Evolutionary conservation across 2,888 invertebrate genomes (phyloP).

Genomic region (Sipha maydis): DNA sequence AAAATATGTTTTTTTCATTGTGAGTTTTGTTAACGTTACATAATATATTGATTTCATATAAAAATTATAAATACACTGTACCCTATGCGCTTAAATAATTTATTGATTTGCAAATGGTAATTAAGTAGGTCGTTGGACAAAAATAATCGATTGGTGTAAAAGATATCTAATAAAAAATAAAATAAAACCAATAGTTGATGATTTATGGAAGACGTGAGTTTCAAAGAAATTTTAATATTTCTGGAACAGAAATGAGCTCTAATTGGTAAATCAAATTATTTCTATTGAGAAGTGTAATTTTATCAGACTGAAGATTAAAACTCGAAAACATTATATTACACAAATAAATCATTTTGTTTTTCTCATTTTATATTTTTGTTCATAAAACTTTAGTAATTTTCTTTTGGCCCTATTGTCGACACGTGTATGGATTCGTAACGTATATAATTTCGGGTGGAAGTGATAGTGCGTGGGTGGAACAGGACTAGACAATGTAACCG

Average conservation of each 20-base stretch:
- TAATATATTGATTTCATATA: neutral
- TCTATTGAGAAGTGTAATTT: neutral
- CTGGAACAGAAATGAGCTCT: too few species aligned
- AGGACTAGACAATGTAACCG: constrained; percentile 29
- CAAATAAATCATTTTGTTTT: neutral
- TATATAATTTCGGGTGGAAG: neutral
- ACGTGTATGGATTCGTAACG: neutral
- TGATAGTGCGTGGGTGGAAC: neutral
- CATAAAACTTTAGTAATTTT: constrained; percentile 1
- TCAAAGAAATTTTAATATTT: too few species aligned
- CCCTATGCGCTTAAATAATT: neutral
- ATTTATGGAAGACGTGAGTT: too few species aligned
- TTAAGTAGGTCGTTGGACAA: neutral
- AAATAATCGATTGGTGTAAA: neutral
- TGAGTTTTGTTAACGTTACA: neutral
- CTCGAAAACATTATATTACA: neutral
- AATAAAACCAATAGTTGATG: too few species aligned
- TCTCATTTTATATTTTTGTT: neutral
- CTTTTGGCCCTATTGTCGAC: neutral
- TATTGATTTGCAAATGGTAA: neutral
- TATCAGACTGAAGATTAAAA: neutral
- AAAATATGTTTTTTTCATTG: neutral
- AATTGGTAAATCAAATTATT: neutral
- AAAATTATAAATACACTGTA: neutral
- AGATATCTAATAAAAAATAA: neutral